phyloP scores from a whole-genome alignment of 2,888 invertebrate genomes.

The Ophion obscuratus region DNA sequence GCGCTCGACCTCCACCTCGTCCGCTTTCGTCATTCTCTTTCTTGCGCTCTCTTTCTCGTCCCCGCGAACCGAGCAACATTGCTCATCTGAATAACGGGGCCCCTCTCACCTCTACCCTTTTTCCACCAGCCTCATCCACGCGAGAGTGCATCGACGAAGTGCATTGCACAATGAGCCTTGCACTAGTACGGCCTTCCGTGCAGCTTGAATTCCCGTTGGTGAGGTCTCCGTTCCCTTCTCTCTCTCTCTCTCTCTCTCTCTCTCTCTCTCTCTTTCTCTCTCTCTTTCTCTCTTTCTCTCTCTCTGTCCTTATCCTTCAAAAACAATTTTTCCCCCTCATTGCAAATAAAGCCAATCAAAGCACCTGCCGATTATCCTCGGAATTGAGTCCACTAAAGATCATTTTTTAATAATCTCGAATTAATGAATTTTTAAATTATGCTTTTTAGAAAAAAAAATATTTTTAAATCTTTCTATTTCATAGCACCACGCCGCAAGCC shows the following conservation, averaged over 20 bases:
- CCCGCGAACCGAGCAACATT: conserved; percentile 44
- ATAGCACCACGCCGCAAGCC: background rate
- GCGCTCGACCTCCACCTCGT: conserved; percentile 64
- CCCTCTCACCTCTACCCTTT: conserved; percentile 22
- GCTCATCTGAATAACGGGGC: conserved; percentile 56
- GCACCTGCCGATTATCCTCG: too few species aligned
- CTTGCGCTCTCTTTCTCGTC: conserved; percentile 57
- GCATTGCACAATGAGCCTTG: conserved; percentile 43
- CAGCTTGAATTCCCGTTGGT: conserved; percentile 1
- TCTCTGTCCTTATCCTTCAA: too few species aligned
- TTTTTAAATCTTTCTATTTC: background rate
- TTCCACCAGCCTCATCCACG: conserved; percentile 40
- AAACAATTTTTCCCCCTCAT: too few species aligned
- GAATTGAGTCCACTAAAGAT: too few species aligned
- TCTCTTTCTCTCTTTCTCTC: conserved; percentile 4
- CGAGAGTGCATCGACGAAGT: conserved; percentile 29
- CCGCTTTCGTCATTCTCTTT: conserved; percentile 17
- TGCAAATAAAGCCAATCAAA: too few species aligned
- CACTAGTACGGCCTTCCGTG: conserved; percentile 4
- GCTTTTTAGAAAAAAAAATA: too few species aligned
- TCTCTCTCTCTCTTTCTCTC: conserved; percentile 14
- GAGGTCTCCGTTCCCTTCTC: background rate
- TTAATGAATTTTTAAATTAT: too few species aligned
- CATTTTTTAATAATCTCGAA: too few species aligned
- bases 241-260: background rate